Evolutionary conservation across 2,113 vertebrate genomes (phyloP), one percentile per base, ranked within the genome.

Genomic region (Actenoides hombroni): DNA sequence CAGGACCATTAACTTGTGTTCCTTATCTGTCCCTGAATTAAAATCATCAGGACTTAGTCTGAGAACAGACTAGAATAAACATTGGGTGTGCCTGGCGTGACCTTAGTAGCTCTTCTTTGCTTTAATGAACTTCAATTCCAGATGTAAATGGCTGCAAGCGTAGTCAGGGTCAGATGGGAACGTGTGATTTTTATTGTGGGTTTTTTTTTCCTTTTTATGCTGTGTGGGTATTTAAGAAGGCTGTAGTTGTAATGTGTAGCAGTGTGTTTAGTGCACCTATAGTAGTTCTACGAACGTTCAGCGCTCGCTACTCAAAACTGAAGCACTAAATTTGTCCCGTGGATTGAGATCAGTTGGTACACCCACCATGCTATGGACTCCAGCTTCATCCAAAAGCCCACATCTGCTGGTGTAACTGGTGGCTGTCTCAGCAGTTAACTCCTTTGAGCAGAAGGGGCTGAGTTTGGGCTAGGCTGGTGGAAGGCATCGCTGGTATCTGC

Each of bases 161-260:
- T 16, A 37, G 39, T 61, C 10, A 13, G 23, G 33, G 40, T 44
- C 48, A 26, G 49, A 9, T 31, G 31, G 37, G 28, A 75, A n/a
- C 0, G 0, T 6, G 16, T 9, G 13, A 29, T 74, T 90, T 28
- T 46, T 20, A 46, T 46, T 46, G n/a, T n/a, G n/a, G 16, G 7
- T 46, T 46, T 83, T 46, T 46, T 79, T 51, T 88, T 54, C 33
- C 15, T 33, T 59, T 74, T 37, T 5, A 1, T 31, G 16, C 57
- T 48, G 42, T 10, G 2, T 15, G 20, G 33, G 0, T 75, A 16
- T 23, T 54, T 35, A 28, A 42, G 39, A 15, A 39, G 12, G 18
- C 35, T 5, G 42, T 54, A 23, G 29, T n/a, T 75, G 31, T 61
- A 42, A 13, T 11, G 8, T 49, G 35, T n/a, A 65, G 69, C 40